phyloP scores from a whole-genome alignment of 1,140 invertebrate genomes.

The Hypsibius dujardini region DNA sequence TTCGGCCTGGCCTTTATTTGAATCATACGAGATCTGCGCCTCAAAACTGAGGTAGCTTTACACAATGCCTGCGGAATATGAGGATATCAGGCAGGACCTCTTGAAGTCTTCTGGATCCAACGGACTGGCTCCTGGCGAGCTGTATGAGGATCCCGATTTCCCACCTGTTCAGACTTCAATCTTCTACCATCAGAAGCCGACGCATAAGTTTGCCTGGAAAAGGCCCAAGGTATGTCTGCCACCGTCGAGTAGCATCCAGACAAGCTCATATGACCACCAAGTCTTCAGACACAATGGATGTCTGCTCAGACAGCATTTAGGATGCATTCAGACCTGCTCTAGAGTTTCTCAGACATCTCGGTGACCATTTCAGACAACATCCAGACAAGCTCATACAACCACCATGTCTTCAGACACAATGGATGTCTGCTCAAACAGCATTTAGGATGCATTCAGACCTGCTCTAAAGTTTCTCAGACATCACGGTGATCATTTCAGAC shows the following conservation, averaged over 20 bases:
- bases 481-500: not conserved
- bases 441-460: not conserved
- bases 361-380: not conserved
- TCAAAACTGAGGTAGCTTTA: no score
- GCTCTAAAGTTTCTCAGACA: not conserved
- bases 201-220: conserved; percentile 77
- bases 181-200: conserved; percentile 78
- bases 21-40: no score
- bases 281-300: not conserved
- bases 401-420: not conserved
- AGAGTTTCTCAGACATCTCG: not conserved
- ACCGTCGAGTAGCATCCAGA: not conserved
- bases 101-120: no score
- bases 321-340: not conserved
- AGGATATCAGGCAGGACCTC: no score
- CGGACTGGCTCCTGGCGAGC: conserved; percentile 48
- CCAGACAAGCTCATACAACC: not conserved
- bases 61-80: no score
- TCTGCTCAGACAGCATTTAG: not conserved
- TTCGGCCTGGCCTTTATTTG: no score
- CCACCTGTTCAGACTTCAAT: conserved; percentile 66
- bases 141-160: conserved; percentile 84
- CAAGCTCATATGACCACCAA: no score
- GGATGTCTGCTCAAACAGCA: not conserved
- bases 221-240: conserved; percentile 52